Conservation (phyloP, 2,797 vertebrate species). For the Muscicapa striata region DNA sequence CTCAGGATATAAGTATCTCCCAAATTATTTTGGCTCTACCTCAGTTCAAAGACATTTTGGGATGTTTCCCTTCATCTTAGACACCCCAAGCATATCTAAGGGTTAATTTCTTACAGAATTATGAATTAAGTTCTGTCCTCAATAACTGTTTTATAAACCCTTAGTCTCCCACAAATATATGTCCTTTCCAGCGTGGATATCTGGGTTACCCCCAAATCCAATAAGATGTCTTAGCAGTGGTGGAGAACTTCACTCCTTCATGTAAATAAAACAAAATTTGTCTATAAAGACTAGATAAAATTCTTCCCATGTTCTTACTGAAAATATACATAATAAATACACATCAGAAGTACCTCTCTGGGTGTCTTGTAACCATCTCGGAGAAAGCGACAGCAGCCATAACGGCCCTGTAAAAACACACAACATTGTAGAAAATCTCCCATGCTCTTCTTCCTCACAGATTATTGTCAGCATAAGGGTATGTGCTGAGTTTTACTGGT, state of each 20-base stretch:
- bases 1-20: not conserved
- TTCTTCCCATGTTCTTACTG: not conserved
- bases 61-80: not conserved
- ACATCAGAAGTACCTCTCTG: constrained; percentile 85
- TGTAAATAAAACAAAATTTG: not conserved
- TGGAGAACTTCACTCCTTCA: not conserved
- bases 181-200: not conserved
- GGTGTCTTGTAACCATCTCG: constrained; percentile 96
- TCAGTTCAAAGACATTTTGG: not conserved
- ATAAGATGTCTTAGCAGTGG: not conserved
- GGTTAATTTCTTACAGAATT: not conserved
- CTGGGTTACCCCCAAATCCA: not conserved
- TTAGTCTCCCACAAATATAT: not conserved
- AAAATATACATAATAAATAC: constrained; percentile 28
- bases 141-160: not conserved
- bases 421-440: not conserved
- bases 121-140: not conserved
- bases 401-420: constrained; percentile 85
- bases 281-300: not conserved
- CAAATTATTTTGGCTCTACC: not conserved
- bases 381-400: constrained; percentile 97
- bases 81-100: not conserved
- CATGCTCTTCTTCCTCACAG: not conserved
- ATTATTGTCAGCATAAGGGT: not conserved
- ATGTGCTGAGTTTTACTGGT: not conserved